Base-by-base conservation (phyloP, 2,797 vertebrate species). In the Todus mexicanus region DNA sequence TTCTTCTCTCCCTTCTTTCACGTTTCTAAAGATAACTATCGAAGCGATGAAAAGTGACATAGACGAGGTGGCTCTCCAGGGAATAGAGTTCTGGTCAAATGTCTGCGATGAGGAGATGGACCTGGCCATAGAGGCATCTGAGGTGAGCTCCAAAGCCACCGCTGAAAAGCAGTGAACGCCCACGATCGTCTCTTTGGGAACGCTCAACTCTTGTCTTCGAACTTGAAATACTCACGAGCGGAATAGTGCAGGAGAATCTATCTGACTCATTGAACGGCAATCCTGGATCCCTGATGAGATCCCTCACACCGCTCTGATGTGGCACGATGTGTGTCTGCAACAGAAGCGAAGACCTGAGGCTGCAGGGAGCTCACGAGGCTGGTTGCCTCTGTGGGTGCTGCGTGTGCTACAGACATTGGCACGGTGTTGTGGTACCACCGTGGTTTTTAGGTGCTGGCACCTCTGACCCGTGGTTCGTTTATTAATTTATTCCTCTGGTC, bases 71-170 rank as follows among this genome's bases (percentile, higher is more conserved):
- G 98, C 99, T 68, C 97, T 99, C 8, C 99, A 99, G 96, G 99
- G 99, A 21, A 99, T 99, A n/a, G 99, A 99, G 97, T 99, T 99
- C 98, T 99, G 99, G 99, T 99, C 99, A 83, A 99, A 99, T 11
- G 99, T 99, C 22, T 99, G 99, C 7, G 99, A 99, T 29, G 99
- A 99, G 96, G 99, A 99, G 96, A 99, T 99, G 99, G 99, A 99
- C 93, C 93, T 99, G 95, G 99, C 99, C 93, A 99, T 99, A 37
- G 99, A 99, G 91, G 99, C 99, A 18, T 99, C 99, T 1, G 99
- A 99, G 98, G 99, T 99, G 92, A 95, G 97, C 16, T 66, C 40
- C 12, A 42, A 42, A 42, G 16, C 40, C 12, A 42, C 40, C 40
- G 40, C 40, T 10, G 40, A 42, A 15, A 15, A 42, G 3, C 1